These are phyloP conservation scores for Rhagophthalmus giganteus DNA, from an alignment of 2,888 invertebrate species.

Conservation along the genomic window DNA sequence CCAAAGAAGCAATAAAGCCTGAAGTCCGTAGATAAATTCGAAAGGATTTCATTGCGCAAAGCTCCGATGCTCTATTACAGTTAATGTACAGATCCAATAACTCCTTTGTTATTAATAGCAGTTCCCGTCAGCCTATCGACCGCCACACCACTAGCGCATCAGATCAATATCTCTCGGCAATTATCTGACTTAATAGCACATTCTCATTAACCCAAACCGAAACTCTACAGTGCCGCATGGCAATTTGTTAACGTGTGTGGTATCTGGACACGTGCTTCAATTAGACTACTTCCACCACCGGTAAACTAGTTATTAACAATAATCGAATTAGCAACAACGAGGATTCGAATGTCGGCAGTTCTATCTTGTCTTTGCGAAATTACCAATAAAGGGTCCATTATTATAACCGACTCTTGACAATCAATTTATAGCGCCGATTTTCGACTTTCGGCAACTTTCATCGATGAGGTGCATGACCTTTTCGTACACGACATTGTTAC, in stretches of 20 bases:
- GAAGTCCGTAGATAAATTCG: conserved; percentile 53
- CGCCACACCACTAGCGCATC: conserved; percentile 48
- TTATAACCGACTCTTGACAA: conserved; percentile 20
- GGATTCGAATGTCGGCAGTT: conserved; percentile 32
- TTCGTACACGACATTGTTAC: too few relatives aligned
- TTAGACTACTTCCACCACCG: conserved; percentile 34
- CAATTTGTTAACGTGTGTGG: conserved; percentile 27
- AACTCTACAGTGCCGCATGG: conserved; percentile 36
- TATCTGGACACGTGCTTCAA: conserved; percentile 31
- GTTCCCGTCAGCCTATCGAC: conserved; percentile 49
- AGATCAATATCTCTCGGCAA: conserved; percentile 50
- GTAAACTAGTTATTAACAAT: conserved; percentile 46
- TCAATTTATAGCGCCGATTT: conserved; percentile 6
- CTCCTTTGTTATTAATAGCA: conserved; percentile 53
- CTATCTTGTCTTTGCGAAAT: conserved; percentile 45
- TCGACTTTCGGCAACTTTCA: conserved; percentile 8
- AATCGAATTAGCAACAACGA: conserved; percentile 41
- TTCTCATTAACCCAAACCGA: conserved; percentile 49
- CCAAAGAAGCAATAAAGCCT: conserved; percentile 50
- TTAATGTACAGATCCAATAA: conserved; percentile 53
- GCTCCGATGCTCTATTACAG: conserved; percentile 50
- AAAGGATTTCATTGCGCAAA: conserved; percentile 51
- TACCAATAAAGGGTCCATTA: conserved; percentile 49
- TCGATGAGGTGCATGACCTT: conserved; percentile 7
- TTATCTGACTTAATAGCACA: conserved; percentile 50